phyloP scores from a whole-genome alignment of 2,888 invertebrate genomes.

The Patella depressa region DNA sequence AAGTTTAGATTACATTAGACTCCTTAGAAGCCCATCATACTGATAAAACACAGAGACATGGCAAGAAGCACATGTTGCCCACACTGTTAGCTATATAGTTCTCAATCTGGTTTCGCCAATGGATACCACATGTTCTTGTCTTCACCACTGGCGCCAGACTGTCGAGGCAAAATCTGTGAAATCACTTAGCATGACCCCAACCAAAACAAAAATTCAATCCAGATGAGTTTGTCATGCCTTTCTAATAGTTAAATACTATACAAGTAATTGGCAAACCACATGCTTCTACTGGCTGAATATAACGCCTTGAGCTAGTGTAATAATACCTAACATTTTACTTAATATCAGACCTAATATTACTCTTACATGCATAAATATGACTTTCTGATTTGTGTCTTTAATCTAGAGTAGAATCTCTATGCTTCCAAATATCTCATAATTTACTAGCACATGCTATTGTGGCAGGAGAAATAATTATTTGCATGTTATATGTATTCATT shows the following conservation, averaged over 20 bases:
- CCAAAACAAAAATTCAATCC: slow-evolving; percentile 38
- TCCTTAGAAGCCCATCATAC: not conserved
- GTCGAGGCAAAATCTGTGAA: slow-evolving; percentile 38
- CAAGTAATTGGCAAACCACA: slow-evolving; percentile 43
- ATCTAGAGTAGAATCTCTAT: too few relatives aligned
- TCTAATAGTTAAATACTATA: slow-evolving; percentile 46
- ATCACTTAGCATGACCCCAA: slow-evolving; percentile 38
- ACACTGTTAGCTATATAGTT: slow-evolving; percentile 28
- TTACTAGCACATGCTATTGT: too few relatives aligned
- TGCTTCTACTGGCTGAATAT: slow-evolving; percentile 14
- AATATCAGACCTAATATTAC: too few relatives aligned
- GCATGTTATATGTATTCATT: too few relatives aligned
- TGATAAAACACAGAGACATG: slow-evolving; percentile 21
- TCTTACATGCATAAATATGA: too few relatives aligned
- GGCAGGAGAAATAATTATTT: too few relatives aligned
- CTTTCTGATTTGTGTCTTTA: too few relatives aligned
- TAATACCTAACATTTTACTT: too few relatives aligned
- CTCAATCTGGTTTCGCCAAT: slow-evolving; percentile 30
- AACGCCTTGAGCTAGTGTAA: too few relatives aligned
- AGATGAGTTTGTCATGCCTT: slow-evolving; percentile 40
- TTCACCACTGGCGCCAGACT: slow-evolving; percentile 37
- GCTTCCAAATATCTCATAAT: too few relatives aligned
- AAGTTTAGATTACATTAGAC: not conserved
- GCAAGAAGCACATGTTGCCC: slow-evolving; percentile 30
- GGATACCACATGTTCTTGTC: slow-evolving; percentile 34